These are phyloP conservation scores for Acanthis flammea DNA, from an alignment of 2,797 vertebrate species.

Conservation along the genomic window DNA sequence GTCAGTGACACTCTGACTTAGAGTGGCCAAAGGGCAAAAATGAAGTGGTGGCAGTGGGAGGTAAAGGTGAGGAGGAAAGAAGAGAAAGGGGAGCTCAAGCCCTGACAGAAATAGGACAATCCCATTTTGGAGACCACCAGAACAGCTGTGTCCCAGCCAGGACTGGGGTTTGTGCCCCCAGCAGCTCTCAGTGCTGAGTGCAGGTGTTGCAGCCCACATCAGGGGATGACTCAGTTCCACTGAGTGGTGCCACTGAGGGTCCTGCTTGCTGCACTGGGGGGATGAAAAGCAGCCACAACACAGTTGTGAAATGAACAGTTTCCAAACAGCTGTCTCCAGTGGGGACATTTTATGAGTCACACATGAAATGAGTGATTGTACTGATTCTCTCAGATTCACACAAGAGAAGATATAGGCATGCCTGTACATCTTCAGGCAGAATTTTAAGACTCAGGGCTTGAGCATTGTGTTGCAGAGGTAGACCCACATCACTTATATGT, in stretches of 20 bases:
- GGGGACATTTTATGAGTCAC: not conserved
- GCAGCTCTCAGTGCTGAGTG: not conserved
- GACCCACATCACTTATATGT: not conserved
- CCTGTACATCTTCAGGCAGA: not conserved
- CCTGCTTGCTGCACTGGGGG: not conserved
- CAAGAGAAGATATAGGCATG: accelerated
- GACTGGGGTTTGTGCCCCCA: not conserved
- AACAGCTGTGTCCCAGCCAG: not conserved
- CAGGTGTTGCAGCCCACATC: not conserved
- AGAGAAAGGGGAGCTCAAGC: not conserved
- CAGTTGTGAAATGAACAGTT: not conserved
- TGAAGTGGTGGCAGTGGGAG: not conserved
- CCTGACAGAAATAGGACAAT: accelerated
- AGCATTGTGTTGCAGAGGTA: not conserved
- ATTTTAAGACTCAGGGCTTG: not conserved
- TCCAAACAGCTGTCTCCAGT: not conserved
- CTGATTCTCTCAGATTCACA: not conserved
- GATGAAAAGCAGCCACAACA: not conserved
- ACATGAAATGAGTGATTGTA: not conserved
- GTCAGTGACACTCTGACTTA: not conserved
- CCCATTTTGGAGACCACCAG: not conserved
- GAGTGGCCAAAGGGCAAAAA: not conserved
- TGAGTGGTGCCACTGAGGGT: not conserved
- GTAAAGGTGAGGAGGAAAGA: not conserved
- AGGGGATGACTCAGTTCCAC: accelerated